Conservation (phyloP, 2,797 vertebrate species). For the Prionace glauca region DNA sequence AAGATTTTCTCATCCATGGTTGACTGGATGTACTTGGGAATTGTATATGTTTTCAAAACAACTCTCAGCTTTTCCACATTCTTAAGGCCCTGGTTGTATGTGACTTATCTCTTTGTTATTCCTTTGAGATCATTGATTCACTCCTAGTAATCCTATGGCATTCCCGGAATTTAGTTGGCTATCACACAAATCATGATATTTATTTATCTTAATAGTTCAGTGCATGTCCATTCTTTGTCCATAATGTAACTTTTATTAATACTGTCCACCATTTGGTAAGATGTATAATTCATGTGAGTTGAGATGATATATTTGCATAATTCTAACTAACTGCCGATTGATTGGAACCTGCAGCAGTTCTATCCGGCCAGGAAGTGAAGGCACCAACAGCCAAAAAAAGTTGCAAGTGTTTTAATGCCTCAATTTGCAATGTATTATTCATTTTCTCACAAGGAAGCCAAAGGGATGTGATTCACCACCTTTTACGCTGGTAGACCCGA, state of each 20-base stretch:
- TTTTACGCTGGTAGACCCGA: not conserved
- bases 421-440: not conserved
- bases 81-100: not conserved
- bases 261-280: too few species aligned
- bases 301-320: not conserved
- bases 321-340: not conserved
- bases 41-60: not conserved
- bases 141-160: not conserved
- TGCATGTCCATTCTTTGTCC: not conserved
- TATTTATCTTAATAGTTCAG: not conserved
- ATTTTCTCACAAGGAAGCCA: not conserved
- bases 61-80: not conserved
- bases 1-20: not conserved
- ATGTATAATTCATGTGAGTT: not conserved
- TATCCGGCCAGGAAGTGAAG: not conserved
- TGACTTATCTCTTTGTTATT: not conserved
- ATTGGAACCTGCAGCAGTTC: not conserved
- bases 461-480: not conserved
- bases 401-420: not conserved
- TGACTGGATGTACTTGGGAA: not conserved
- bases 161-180: not conserved
- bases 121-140: not conserved
- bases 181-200: not conserved
- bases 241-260: not conserved
- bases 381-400: not conserved